Evolutionary conservation across 2,113 vertebrate species (phyloP).

Genomic region (Bubo scandiacus): DNA sequence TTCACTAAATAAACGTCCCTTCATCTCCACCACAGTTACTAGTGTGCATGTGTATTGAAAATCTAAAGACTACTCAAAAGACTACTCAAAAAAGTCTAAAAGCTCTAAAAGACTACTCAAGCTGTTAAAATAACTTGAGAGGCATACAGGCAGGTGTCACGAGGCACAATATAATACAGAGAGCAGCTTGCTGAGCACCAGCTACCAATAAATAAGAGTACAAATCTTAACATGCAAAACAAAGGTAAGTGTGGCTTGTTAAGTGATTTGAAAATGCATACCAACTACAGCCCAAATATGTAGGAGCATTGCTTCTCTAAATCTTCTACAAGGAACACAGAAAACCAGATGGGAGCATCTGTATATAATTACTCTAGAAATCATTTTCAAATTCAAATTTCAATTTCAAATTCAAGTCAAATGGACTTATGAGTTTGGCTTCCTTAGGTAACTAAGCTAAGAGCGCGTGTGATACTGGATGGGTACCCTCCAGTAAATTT

Average conservation of each 20-base stretch:
- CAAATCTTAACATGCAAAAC: not conserved
- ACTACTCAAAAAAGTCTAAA: not conserved
- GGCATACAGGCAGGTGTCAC: not conserved
- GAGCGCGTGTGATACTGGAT: accelerated
- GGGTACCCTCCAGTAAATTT: not conserved
- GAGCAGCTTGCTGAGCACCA: not conserved
- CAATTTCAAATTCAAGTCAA: not conserved
- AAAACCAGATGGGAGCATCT: not conserved
- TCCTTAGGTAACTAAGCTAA: not conserved
- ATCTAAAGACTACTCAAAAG: not conserved
- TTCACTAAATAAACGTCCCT: not conserved
- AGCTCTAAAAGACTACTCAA: not conserved
- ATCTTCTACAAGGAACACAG: not conserved
- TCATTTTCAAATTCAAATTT: not conserved
- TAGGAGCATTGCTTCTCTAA: not conserved
- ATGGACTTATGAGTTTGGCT: not conserved
- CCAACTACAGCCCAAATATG: not conserved
- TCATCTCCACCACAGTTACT: not conserved
- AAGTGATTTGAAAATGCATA: not conserved
- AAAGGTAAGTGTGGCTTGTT: not conserved
- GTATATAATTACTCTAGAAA: not conserved
- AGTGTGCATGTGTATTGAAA: not conserved
- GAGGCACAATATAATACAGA: not conserved
- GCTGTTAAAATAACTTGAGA: not conserved
- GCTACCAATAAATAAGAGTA: not conserved